Evolutionary conservation across 2,113 vertebrate genomes (phyloP), one percentile per base, ranked within the genome.

Genomic region (Glareola pratincola): DNA sequence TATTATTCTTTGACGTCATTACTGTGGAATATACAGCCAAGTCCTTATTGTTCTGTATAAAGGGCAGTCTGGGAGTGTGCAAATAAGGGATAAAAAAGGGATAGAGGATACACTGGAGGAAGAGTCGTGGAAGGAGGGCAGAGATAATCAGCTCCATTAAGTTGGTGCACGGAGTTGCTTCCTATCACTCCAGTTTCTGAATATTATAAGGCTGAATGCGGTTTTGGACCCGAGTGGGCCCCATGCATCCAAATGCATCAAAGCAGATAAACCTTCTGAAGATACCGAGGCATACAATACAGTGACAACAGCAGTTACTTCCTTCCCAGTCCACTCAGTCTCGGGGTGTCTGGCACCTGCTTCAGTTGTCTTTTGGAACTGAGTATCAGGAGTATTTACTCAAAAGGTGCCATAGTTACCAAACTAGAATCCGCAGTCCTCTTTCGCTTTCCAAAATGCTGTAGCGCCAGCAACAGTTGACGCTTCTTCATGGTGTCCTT

Each of bases 1-100:
- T 88, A 84, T 63, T 95, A 93, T 86, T 81, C 54, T 95, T 94
- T 92, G 85, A 92, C 76, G 6, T 97, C 60, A 43, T 92, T 93
- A 74, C 32, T 80, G 67, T 88, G 92, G 92, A 57, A 74, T 79
- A 93, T 71, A 90, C 59, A 71, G 84, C 93, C 90, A 94, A 8
- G 43, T 96, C 69, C 81, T 91, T 82, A 68, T 72, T 94, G 84
- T 90, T 91, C 51, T 45, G 23, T 53, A 27, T 32, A 50, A 76
- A 92, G 86, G 75, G 71, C 82, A 83, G 75, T 50, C 91, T 1
- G 0, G 56, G 89, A 89, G 86, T 67, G 75, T 83, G 56, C 36
- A 81, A 78, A 47, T 62, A 80, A 62, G n/a, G 51, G 36, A 56
- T 78, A 10, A 47, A 87, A 85, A 90, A 85, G 37, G 45, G 41